These are phyloP conservation scores for Agrochola lota DNA, from an alignment of 2,888 invertebrate species.

Conservation along the genomic window DNA sequence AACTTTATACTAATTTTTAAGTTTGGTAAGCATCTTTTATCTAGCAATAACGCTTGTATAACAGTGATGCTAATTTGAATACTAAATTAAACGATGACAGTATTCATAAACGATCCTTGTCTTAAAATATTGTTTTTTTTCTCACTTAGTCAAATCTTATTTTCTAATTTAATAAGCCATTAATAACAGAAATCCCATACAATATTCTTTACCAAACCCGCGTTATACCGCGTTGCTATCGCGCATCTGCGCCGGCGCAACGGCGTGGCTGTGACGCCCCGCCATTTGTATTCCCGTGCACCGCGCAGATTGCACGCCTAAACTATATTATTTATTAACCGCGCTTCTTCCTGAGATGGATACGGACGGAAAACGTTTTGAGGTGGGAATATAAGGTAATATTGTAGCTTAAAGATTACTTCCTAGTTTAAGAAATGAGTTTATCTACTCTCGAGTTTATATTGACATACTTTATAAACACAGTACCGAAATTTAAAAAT, in stretches of 20 bases:
- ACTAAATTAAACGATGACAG: not conserved
- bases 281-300: slow-evolving; percentile 73
- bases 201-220: slow-evolving; percentile 30
- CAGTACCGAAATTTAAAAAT: too few species aligned
- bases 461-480: too few species aligned
- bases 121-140: not conserved
- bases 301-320: slow-evolving; percentile 61
- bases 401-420: slow-evolving; percentile 17
- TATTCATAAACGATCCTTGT: not conserved
- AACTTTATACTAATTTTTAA: not conserved
- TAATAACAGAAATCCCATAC: slow-evolving; percentile 52
- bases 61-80: not conserved
- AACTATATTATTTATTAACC: slow-evolving; percentile 68
- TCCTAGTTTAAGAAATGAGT: not conserved
- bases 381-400: slow-evolving; percentile 19
- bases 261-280: slow-evolving; percentile 68
- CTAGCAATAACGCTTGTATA: not conserved
- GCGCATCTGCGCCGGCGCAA: slow-evolving; percentile 66
- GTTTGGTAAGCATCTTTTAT: not conserved
- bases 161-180: slow-evolving; percentile 60
- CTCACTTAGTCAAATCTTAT: slow-evolving; percentile 19
- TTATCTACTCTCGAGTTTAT: too few species aligned
- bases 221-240: slow-evolving; percentile 66
- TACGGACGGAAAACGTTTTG: slow-evolving; percentile 10
- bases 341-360: slow-evolving; percentile 54